phyloP scores from a whole-genome alignment of 2,797 vertebrate species.

The Enteromius treurensis region DNA sequence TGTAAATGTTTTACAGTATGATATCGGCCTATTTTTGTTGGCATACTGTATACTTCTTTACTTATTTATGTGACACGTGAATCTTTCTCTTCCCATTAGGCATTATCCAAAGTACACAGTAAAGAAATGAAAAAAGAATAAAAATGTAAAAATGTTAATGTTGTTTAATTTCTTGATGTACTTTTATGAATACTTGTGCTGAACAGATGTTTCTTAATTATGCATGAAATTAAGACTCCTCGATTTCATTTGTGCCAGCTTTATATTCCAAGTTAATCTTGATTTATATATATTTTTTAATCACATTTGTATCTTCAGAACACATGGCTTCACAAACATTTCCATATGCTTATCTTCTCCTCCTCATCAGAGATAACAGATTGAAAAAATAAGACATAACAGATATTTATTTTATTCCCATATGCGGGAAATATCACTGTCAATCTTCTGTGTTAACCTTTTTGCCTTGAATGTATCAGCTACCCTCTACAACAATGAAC shows the following conservation, averaged over 20 bases:
- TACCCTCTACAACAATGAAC: not conserved
- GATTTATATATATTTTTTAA: not conserved
- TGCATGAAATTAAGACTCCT: conserved; percentile 17
- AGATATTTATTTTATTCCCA: conserved; percentile 25
- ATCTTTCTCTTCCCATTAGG: not conserved
- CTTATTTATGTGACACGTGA: not conserved
- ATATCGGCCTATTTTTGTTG: not conserved
- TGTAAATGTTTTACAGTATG: not conserved
- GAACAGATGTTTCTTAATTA: conserved; percentile 49
- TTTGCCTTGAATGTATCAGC: conserved; percentile 25
- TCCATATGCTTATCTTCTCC: conserved; percentile 39
- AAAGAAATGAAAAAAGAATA: not conserved
- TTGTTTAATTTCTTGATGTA: not conserved
- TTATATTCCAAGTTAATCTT: conserved; percentile 13
- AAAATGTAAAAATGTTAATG: not conserved
- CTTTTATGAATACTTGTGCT: not conserved
- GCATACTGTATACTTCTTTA: not conserved
- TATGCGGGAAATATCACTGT: conserved; percentile 29
- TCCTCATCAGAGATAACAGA: conserved; percentile 35
- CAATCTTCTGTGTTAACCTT: conserved; percentile 48
- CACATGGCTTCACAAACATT: conserved; percentile 23
- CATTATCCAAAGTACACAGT: conserved; percentile 5
- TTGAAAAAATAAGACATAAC: conserved; percentile 36
- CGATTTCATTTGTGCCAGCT: not conserved
- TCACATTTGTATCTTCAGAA: conserved; percentile 16